Evolutionary conservation across 92 coral and sea anemone genomes (phyloP).

Genomic region (Epizoanthus scotinus): DNA sequence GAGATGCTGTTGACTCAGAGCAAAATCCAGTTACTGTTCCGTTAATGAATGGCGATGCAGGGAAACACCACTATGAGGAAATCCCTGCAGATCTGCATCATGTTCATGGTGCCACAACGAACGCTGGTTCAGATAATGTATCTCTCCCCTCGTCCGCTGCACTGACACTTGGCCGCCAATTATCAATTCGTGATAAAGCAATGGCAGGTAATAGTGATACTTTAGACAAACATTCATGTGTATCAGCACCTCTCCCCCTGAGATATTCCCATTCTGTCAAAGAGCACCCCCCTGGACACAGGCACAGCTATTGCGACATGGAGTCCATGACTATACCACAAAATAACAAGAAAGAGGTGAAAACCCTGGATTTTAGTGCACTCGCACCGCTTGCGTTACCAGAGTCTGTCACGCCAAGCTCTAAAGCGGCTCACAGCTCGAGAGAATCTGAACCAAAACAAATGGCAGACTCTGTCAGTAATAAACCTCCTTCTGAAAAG

Average conservation of each 20-base stretch:
- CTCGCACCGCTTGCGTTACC: slow-evolving; percentile 81
- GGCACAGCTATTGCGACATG: slow-evolving; percentile 67
- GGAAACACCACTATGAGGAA: slow-evolving; percentile 50
- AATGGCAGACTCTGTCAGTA: not conserved
- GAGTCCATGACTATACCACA: slow-evolving; percentile 18
- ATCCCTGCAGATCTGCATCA: slow-evolving; percentile 24
- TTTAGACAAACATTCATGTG: slow-evolving; percentile 78
- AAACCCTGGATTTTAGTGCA: slow-evolving; percentile 37
- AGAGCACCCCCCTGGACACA: slow-evolving; percentile 71
- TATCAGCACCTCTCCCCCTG: slow-evolving; percentile 82
- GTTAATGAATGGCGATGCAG: slow-evolving; percentile 62
- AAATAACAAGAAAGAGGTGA: slow-evolving; percentile 32
- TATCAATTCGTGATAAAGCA: slow-evolving; percentile 2
- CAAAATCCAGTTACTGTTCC: slow-evolving; percentile 38
- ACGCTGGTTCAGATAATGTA: slow-evolving; percentile 76
- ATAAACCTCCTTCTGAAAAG: slow-evolving; percentile 49
- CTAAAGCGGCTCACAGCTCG: slow-evolving; percentile 49
- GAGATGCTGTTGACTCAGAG: slow-evolving; percentile 39
- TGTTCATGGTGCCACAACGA: slow-evolving; percentile 71
- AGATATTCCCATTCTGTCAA: slow-evolving; percentile 47
- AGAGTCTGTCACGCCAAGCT: slow-evolving; percentile 60
- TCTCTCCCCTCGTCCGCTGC: slow-evolving; percentile 93
- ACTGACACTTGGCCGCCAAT: slow-evolving; percentile 70
- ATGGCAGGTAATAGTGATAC: slow-evolving; percentile 12
- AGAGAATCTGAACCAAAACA: slow-evolving; percentile 29